Base-by-base conservation (phyloP, 2,888 invertebrate species). In the Apotomis turbidana region DNA sequence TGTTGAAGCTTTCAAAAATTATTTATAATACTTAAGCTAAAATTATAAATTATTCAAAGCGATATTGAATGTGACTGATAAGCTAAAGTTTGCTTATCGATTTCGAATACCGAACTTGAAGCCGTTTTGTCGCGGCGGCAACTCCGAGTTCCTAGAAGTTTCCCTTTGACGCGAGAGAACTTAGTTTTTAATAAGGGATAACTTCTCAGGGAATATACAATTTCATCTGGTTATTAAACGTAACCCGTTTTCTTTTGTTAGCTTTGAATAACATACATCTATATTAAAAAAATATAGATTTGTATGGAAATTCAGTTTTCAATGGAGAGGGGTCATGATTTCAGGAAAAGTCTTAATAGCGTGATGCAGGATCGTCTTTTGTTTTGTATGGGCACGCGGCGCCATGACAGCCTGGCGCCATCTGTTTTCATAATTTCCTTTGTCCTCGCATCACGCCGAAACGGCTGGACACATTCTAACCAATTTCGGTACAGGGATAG, bases 111-210 rank as follows among this genome's bases (percentile, higher is more conserved):
- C 27, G 4, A 49, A 27, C 44, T 15, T 55, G 67, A 49, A 67
- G 27, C 67, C 51, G 58, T 67, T 67, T 57, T 67, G 55, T 49
- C 55, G 67, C 36, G 51, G 38, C 67, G 38, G 36, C 12, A 58
- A 67, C 57, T 58, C 51, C 9, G 49, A 51, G 36, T 51, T 15
- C 67, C 51, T 51, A 38, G n/a, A 27, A 66, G 55, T 66, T 67
- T 67, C 58, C 58, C 49, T 59, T 58, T 67, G 67, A 58, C 44
- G 49, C 38, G 36, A 12, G 58, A 46, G 27, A 67, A 67, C 60
- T 71, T 71, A 55, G 66, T 71, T 67, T 66, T 61, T 67, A 67
- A 67, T 67, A 71, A 70, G 51, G 15, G 70, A 52, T 10, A 55
- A 61, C 12, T 61, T 61, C 27, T 36, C 46, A 44, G 13, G 0